These are phyloP conservation scores for Episyrphus balteatus DNA, from an alignment of 1,140 invertebrate species.

Conservation along the genomic window DNA sequence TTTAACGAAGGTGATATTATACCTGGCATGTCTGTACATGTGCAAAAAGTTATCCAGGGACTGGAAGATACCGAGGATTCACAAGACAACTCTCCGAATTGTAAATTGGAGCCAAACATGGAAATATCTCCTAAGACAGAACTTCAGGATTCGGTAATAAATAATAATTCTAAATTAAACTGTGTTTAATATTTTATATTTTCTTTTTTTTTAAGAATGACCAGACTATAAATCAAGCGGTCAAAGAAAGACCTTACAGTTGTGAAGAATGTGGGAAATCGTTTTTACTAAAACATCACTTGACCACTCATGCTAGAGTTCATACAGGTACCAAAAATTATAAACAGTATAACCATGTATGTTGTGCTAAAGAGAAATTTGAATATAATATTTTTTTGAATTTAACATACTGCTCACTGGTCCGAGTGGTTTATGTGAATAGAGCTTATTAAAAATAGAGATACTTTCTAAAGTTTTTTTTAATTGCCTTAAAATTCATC, in stretches of 20 bases:
- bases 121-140: slow-evolving; percentile 37
- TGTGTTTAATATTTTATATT: slow-evolving; percentile 4
- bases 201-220: slow-evolving; percentile 18
- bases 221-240: slow-evolving; percentile 22
- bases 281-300: slow-evolving; percentile 69
- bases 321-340: slow-evolving; percentile 48
- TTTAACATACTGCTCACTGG: too few species aligned
- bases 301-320: slow-evolving; percentile 66
- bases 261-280: slow-evolving; percentile 74
- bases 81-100: slow-evolving; percentile 31
- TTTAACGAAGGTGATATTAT: slow-evolving; percentile 35
- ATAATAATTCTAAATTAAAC: slow-evolving; percentile 5
- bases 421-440: too few species aligned
- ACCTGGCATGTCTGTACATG: slow-evolving; percentile 37
- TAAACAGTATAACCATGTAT: too few species aligned
- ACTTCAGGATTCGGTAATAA: slow-evolving; percentile 31
- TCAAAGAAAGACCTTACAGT: slow-evolving; percentile 64
- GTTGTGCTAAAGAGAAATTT: too few species aligned
- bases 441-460: too few species aligned
- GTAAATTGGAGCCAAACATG: slow-evolving; percentile 36
- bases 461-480: too few species aligned
- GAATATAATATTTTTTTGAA: too few species aligned
- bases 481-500: too few species aligned
- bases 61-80: slow-evolving; percentile 37
- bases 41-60: slow-evolving; percentile 38